Conservation (phyloP, 2,888 invertebrate genomes). For the Norana najaformis region DNA sequence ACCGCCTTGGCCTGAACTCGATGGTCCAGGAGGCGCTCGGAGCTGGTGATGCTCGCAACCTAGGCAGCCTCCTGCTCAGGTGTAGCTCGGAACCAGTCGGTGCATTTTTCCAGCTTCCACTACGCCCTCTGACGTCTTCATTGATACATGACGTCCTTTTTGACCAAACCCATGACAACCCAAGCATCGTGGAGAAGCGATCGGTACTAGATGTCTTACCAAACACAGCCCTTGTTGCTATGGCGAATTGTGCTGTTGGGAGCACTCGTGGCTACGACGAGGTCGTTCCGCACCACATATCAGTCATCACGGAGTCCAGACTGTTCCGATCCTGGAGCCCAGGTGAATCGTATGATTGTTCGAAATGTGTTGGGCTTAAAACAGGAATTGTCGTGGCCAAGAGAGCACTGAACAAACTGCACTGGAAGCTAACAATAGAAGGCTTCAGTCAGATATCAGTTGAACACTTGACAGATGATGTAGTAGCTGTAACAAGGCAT, state of each 20-base stretch:
- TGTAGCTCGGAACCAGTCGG: constrained; percentile 95
- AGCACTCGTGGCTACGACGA: constrained; percentile 96
- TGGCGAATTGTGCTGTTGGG: constrained; percentile 92
- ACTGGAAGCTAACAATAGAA: constrained; percentile 75
- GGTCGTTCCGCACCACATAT: constrained; percentile 92
- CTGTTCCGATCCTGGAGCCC: constrained; percentile 68
- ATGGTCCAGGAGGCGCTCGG: constrained; percentile 90
- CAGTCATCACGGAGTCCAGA: constrained; percentile 88
- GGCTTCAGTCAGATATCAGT: constrained; percentile 79
- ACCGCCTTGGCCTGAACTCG: constrained; percentile 92
- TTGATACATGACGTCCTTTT: constrained; percentile 92
- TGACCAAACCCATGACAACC: constrained; percentile 97
- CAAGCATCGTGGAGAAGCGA: constrained; percentile 70
- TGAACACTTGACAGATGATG: constrained; percentile 88
- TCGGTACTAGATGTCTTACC: constrained; percentile 85
- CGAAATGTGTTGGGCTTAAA: constrained; percentile 32
- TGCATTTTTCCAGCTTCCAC: constrained; percentile 77
- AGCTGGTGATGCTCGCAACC: constrained; percentile 89
- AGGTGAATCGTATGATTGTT: neutral
- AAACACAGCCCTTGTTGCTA: constrained; percentile 82
- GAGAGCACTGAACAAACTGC: constrained; percentile 81
- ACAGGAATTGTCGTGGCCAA: constrained; percentile 81
- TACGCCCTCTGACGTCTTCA: constrained; percentile 73
- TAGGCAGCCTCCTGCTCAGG: constrained; percentile 87
- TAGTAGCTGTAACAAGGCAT: constrained; percentile 92